Evolutionary conservation across 37 sponge, comb jelly and placozoan genomes (phyloP).

Genomic region (Beroe ovata): DNA sequence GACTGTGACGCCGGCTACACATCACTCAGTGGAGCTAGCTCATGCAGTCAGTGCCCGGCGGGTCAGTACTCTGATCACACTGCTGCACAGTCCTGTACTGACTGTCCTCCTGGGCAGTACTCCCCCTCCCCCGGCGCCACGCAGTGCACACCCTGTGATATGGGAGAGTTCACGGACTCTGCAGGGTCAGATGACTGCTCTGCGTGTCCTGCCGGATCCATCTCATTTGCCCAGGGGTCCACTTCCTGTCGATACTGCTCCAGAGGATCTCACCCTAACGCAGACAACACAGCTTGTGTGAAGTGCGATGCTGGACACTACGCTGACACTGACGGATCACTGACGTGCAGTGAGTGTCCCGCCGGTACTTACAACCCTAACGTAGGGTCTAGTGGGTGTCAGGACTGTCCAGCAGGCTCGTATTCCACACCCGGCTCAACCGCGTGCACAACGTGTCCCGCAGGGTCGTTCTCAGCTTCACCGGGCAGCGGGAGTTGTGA

Average conservation of each 20-base stretch:
- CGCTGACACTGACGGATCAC: background rate
- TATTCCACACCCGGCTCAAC: background rate
- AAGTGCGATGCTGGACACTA: slow-evolving; percentile 14
- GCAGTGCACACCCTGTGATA: background rate
- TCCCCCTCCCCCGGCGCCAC: background rate
- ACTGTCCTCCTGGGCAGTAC: slow-evolving; percentile 16
- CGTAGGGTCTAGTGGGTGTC: background rate
- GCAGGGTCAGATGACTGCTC: background rate
- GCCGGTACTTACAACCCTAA: background rate
- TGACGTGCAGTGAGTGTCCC: background rate
- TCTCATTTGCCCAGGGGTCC: background rate
- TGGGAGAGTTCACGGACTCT: background rate
- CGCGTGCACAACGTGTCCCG: background rate
- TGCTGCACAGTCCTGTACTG: background rate
- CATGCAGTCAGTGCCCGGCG: background rate
- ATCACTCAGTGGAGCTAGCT: background rate
- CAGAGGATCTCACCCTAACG: background rate
- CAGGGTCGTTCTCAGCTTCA: background rate
- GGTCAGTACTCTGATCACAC: background rate
- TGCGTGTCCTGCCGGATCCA: background rate
- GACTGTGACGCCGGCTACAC: background rate
- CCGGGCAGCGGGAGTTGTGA: background rate
- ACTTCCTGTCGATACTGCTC: background rate
- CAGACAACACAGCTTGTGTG: background rate
- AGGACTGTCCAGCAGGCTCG: background rate